Conservation (phyloP, 2,113 vertebrate genomes). For the Sialia sialis region DNA sequence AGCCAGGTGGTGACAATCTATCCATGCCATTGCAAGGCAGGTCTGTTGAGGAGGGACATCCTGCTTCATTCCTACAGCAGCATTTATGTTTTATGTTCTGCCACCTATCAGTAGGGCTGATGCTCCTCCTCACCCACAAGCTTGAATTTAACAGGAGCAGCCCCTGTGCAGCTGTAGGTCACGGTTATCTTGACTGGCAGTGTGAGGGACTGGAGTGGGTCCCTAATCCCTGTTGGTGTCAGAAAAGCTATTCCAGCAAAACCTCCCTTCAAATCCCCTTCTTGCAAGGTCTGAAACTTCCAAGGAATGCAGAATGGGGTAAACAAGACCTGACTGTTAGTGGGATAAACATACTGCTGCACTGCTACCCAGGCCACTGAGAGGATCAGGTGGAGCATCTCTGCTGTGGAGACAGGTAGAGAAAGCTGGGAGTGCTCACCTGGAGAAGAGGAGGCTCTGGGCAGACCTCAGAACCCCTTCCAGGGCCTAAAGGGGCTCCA, state of each 20-base stretch:
- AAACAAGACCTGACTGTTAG: neutral
- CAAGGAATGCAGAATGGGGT: neutral
- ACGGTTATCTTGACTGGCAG: neutral
- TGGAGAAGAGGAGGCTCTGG: neutral
- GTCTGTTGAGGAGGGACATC: neutral
- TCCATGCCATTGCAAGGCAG: neutral
- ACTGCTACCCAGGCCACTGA: neutral
- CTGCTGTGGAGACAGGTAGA: neutral
- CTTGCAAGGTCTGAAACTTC: neutral
- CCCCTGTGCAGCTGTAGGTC: neutral
- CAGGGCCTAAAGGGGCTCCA: neutral
- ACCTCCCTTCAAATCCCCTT: neutral
- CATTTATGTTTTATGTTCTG: neutral
- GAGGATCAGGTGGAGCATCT: neutral
- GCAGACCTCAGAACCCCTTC: neutral
- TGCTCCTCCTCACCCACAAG: neutral
- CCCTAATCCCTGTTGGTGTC: neutral
- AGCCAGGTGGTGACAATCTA: neutral
- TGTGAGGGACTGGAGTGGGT: neutral
- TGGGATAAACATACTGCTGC: neutral
- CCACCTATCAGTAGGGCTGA: neutral
- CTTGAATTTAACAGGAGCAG: neutral
- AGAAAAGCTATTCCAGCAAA: neutral
- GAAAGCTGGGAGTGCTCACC: neutral
- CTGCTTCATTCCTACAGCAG: neutral